A percentile compares a stretch with the other conserved stretches of the same genome.
Conservation (phyloP, 2,888 invertebrate genomes). For the Liopterus haemorrhoidalis region DNA sequence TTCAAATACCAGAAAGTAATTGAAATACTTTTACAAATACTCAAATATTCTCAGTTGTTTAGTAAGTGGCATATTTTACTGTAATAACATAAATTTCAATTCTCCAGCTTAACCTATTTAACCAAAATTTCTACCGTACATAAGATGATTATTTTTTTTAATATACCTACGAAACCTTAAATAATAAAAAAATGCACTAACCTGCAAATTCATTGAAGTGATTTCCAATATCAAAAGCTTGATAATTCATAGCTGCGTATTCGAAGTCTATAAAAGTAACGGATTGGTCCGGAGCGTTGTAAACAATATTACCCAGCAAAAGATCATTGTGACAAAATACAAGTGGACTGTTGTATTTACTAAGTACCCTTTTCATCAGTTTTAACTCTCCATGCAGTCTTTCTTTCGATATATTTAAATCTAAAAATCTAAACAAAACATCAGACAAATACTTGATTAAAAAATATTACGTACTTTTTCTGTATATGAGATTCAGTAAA, state of each 20-base stretch:
- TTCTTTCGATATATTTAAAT: conserved; percentile 49
- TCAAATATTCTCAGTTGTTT: too few relatives aligned
- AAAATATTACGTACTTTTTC: conserved; percentile 61
- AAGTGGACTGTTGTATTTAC: conserved; percentile 62
- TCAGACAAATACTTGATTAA: conserved; percentile 2
- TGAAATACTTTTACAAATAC: too few relatives aligned
- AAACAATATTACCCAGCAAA: conserved; percentile 88
- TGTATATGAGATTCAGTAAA: conserved; percentile 64
- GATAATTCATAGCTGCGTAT: conserved; percentile 89
- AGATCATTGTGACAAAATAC: conserved; percentile 98
- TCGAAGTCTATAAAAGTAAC: conserved; percentile 96
- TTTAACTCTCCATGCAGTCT: conserved; percentile 66
- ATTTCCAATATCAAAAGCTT: conserved; percentile 94
- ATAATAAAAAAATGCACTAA: conserved; percentile 43
- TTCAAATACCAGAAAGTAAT: too few relatives aligned
- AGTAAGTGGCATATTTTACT: too few relatives aligned
- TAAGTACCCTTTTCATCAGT: conserved; percentile 56
- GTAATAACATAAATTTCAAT: too few relatives aligned
- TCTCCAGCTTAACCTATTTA: too few relatives aligned
- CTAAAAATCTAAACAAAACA: too few relatives aligned
- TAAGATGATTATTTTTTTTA: neutral
- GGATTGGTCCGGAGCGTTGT: conserved; percentile 59
- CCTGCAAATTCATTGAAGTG: conserved; percentile 98
- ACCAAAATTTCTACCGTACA: too few relatives aligned
- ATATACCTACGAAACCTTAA: neutral